These are phyloP conservation scores for Phoxinus dragarum DNA, from an alignment of 2,797 vertebrate species.

Conservation along the genomic window DNA sequence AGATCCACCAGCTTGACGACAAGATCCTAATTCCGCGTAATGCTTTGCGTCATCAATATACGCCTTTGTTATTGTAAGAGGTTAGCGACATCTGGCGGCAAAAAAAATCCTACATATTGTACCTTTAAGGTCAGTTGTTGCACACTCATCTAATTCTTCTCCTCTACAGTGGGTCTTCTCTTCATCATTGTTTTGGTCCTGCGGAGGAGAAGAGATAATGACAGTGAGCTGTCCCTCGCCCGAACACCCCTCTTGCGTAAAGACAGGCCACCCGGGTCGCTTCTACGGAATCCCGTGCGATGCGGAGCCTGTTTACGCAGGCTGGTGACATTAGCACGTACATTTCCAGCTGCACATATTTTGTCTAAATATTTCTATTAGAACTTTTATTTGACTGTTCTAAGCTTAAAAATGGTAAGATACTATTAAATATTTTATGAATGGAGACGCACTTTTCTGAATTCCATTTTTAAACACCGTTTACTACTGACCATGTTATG, in stretches of 20 bases:
- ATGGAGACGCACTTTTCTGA: slow-evolving; percentile 37
- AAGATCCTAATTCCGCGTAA: too few species aligned
- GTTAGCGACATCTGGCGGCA: too few species aligned
- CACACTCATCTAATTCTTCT: neutral
- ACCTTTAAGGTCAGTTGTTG: neutral
- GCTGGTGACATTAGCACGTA: slow-evolving; percentile 78
- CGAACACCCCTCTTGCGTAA: slow-evolving; percentile 77
- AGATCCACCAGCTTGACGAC: too few species aligned
- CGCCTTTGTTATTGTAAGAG: too few species aligned
- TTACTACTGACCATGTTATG: neutral
- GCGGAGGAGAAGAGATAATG: slow-evolving; percentile 70
- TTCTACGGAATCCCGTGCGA: slow-evolving; percentile 82
- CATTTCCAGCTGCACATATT: slow-evolving; percentile 11
- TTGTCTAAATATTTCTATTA: slow-evolving; percentile 8
- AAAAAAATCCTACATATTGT: too few species aligned
- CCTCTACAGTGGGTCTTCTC: slow-evolving; percentile 76
- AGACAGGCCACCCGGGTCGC: slow-evolving; percentile 68
- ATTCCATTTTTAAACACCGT: slow-evolving; percentile 22
- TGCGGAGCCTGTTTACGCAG: slow-evolving; percentile 87
- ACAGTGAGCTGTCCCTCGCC: slow-evolving; percentile 71
- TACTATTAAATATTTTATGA: slow-evolving; percentile 39
- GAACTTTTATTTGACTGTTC: slow-evolving; percentile 8
- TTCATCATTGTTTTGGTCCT: slow-evolving; percentile 76
- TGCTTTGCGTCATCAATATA: too few species aligned
- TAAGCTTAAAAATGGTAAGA: slow-evolving; percentile 6